phyloP scores from a whole-genome alignment of 2,113 vertebrate genomes.

The Shinisaurus crocodilurus region DNA sequence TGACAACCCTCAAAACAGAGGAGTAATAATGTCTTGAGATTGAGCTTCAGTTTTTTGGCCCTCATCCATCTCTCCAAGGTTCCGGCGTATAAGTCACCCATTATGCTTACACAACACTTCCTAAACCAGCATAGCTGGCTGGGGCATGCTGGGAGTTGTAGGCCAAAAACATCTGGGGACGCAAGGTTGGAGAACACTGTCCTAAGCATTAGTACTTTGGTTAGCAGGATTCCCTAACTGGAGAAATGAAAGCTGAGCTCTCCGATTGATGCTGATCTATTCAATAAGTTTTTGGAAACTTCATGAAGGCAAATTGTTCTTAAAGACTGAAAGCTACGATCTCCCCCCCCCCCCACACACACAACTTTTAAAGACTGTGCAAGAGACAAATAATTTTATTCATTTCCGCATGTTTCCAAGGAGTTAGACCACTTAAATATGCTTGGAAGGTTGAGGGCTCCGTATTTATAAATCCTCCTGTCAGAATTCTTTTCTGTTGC shows the following conservation, averaged over 20 bases:
- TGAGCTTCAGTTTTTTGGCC: neutral
- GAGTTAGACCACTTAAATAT: neutral
- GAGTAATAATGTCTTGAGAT: neutral
- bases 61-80: neutral
- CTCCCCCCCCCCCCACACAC: neutral
- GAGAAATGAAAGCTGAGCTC: neutral
- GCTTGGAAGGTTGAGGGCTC: neutral
- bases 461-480: neutral
- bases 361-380: neutral
- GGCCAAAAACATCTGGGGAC: no score
- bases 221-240: neutral
- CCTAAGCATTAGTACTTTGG: neutral
- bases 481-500: conserved; percentile 6
- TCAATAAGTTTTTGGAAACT: neutral
- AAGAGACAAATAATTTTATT: conserved; percentile 5
- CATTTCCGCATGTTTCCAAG: conserved; percentile 1
- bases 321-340: neutral
- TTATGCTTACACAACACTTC: neutral
- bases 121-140: no score
- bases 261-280: neutral
- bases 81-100: neutral
- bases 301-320: conserved; percentile 15
- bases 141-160: no score
- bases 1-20: no score
- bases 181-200: no score